Conservation (phyloP, 1,140 invertebrate species). For the Anastrepha obliqua region DNA sequence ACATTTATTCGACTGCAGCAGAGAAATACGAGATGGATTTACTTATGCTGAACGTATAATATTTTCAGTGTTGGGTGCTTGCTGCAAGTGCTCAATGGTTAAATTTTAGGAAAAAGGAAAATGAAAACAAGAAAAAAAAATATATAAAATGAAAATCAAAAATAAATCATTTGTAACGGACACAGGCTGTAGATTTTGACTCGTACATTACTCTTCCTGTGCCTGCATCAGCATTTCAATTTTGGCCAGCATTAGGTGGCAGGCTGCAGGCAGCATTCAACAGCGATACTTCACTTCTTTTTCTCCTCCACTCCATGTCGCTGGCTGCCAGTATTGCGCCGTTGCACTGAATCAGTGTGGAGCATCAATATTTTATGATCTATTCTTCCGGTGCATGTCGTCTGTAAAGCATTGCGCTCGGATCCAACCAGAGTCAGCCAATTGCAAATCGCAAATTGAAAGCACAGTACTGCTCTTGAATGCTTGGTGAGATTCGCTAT, state of each 20-base stretch:
- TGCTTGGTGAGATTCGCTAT: slow-evolving; percentile 15
- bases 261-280: not conserved
- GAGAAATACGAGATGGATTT: not conserved
- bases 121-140: not conserved
- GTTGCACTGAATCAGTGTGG: slow-evolving; percentile 30
- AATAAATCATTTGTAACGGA: slow-evolving; percentile 38
- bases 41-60: not conserved
- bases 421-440: not conserved
- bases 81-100: not conserved
- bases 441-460: slow-evolving; percentile 33
- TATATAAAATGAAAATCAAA: not conserved
- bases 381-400: slow-evolving; percentile 51
- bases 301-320: not conserved
- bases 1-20: not conserved
- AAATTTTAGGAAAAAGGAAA: slow-evolving; percentile 10
- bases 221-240: not conserved
- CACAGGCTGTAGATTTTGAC: slow-evolving; percentile 24
- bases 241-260: not conserved
- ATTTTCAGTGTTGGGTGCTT: not conserved
- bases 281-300: not conserved
- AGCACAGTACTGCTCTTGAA: not conserved
- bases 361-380: slow-evolving; percentile 51
- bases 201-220: slow-evolving; percentile 20
- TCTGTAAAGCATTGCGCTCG: not conserved
- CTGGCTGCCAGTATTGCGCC: not conserved